A percentile compares a stretch with the other conserved stretches of the same genome.
phyloP scores from a whole-genome alignment of 1,140 invertebrate species.

The Leptonema lineaticorne region DNA sequence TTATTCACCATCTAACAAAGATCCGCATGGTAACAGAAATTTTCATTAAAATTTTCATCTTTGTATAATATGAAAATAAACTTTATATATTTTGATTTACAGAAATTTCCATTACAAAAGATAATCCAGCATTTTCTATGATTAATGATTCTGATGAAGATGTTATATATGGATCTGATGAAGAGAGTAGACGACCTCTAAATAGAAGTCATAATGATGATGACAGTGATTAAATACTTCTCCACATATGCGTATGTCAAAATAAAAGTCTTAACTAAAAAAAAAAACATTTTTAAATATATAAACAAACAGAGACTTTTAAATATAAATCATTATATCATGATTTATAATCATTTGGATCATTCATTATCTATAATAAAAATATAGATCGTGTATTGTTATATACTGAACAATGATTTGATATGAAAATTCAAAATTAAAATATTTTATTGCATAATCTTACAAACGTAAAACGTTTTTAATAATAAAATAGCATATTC shows the following conservation, averaged over 20 bases:
- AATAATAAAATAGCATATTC: too few relatives aligned
- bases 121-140: constrained; percentile 97
- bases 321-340: too few relatives aligned
- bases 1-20: constrained; percentile 82
- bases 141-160: constrained; percentile 98
- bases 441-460: too few relatives aligned
- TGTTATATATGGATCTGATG: constrained; percentile 92
- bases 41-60: background rate
- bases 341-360: too few relatives aligned
- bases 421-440: too few relatives aligned
- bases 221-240: constrained; percentile 62
- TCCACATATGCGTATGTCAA: background rate
- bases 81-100: constrained; percentile 46
- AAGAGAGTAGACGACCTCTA: constrained; percentile 76
- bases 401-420: too few relatives aligned
- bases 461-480: too few relatives aligned
- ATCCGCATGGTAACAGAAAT: constrained; percentile 70
- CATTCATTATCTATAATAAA: too few relatives aligned
- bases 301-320: too few relatives aligned
- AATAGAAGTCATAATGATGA: constrained; percentile 67
- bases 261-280: too few relatives aligned
- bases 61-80: background rate
- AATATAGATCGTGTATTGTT: too few relatives aligned
- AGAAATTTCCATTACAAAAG: constrained; percentile 91
- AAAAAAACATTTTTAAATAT: too few relatives aligned